Evolutionary conservation across 2,888 invertebrate species (phyloP).

Genomic region (Alloscopus bannaensis): DNA sequence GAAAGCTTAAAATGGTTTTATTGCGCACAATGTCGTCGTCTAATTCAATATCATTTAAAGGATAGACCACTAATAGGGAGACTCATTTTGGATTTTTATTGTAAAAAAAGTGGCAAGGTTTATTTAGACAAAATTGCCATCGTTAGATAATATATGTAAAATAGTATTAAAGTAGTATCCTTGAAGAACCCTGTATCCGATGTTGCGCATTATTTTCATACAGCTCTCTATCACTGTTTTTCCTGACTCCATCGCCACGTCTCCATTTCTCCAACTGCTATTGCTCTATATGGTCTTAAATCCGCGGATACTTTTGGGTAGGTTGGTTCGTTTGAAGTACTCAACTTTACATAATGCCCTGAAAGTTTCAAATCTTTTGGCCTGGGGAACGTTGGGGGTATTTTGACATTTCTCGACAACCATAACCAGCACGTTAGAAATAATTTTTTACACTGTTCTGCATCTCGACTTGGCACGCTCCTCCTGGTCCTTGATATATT

Average conservation of each 20-base stretch:
- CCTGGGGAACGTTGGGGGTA: constrained; percentile 39
- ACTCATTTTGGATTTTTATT: too few species aligned
- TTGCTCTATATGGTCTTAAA: constrained; percentile 13
- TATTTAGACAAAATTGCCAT: too few species aligned
- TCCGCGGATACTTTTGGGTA: constrained; percentile 20
- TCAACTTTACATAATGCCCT: constrained; percentile 31
- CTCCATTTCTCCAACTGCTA: background rate
- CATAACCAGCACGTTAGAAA: background rate
- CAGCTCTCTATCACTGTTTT: background rate
- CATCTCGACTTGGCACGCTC: constrained; percentile 28
- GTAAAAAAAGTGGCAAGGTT: too few species aligned
- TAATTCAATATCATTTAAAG: too few species aligned
- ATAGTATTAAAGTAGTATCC: too few species aligned
- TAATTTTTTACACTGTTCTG: constrained; percentile 19
- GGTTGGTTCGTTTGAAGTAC: constrained; percentile 10
- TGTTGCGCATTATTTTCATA: too few species aligned
- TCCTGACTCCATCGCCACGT: constrained; percentile 4
- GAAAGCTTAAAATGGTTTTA: too few species aligned
- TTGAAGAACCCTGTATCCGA: too few species aligned
- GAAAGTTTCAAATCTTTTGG: constrained; percentile 30
- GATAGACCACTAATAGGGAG: too few species aligned
- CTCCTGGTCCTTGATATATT: constrained; percentile 41
- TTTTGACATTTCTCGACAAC: constrained; percentile 25
- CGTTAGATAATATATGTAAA: too few species aligned
- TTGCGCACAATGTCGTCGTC: too few species aligned